Percentiles rank a stretch among this genome's conserved stretches.
phyloP scores from a whole-genome alignment of 2,797 vertebrate species.

The Alosa sapidissima region DNA sequence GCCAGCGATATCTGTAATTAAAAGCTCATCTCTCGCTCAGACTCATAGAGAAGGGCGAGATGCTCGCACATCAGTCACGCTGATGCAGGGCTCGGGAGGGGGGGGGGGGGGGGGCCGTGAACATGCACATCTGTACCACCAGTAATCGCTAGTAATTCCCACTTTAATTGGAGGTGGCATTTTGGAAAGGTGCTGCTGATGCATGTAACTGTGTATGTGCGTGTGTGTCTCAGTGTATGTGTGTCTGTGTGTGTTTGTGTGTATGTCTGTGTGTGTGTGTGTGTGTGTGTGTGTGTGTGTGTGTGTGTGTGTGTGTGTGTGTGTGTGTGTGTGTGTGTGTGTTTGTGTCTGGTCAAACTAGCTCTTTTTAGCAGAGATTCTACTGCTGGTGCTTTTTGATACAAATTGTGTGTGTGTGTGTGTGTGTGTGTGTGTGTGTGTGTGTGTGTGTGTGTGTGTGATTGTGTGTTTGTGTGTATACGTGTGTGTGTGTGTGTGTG shows the following conservation, averaged over 20 bases:
- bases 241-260: neutral
- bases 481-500: neutral
- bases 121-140: constrained; percentile 59
- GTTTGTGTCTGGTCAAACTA: no score
- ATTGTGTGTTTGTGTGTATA: neutral
- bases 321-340: no score
- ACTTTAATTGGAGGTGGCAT: constrained; percentile 69
- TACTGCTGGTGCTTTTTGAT: no score
- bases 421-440: neutral
- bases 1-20: constrained; percentile 69
- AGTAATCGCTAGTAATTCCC: constrained; percentile 67
- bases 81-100: constrained; percentile 41
- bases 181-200: constrained; percentile 63
- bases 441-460: neutral
- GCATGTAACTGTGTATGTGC: neutral
- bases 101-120: neutral
- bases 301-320: no score
- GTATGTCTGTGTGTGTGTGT: no score
- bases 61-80: constrained; percentile 65
- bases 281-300: no score
- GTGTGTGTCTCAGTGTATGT: neutral
- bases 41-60: constrained; percentile 58
- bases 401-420: neutral
- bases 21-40: constrained; percentile 65
- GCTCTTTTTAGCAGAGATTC: no score